Conservation (phyloP, 2,113 vertebrate genomes). For the Cyphomyrus discorhynchus region DNA sequence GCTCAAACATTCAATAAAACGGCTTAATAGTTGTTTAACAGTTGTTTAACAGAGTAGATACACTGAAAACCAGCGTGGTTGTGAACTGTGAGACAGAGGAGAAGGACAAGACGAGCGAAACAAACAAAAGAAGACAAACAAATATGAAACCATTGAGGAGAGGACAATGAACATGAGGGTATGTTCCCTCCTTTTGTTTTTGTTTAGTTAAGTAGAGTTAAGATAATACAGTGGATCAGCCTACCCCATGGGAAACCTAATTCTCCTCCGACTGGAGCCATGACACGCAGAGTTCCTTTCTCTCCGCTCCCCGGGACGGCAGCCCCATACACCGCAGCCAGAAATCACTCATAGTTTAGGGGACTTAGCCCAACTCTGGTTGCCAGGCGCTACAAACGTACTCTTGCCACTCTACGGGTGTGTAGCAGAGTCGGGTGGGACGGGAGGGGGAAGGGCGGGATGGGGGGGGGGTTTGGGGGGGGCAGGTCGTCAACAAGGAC, state of each 20-base stretch:
- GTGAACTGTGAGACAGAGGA: background rate
- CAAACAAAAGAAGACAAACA: slow-evolving; percentile 28
- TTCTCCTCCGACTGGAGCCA: slow-evolving; percentile 71
- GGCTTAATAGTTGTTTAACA: background rate
- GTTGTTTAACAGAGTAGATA: background rate
- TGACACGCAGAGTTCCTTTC: slow-evolving; percentile 63
- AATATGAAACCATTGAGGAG: slow-evolving; percentile 57
- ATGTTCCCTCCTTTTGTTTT: slow-evolving; percentile 61
- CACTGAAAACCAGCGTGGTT: background rate
- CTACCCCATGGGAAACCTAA: slow-evolving; percentile 59
- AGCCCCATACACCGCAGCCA: slow-evolving; percentile 57
- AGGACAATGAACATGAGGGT: slow-evolving; percentile 60
- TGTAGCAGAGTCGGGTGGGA: slow-evolving; percentile 26
- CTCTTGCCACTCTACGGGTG: slow-evolving; percentile 53
- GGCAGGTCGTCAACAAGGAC: slow-evolving; percentile 32
- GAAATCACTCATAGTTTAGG: slow-evolving; percentile 54
- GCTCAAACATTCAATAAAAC: background rate
- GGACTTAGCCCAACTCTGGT: slow-evolving; percentile 57
- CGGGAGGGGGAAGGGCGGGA: background rate
- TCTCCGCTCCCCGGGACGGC: slow-evolving; percentile 53
- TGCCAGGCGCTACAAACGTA: slow-evolving; percentile 66
- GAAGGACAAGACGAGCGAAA: background rate
- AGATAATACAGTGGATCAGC: slow-evolving; percentile 61
- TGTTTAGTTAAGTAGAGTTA: slow-evolving; percentile 66
- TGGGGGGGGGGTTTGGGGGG: background rate